Conservation (phyloP, 2,113 vertebrate species). For the Acanthisitta chloris region DNA sequence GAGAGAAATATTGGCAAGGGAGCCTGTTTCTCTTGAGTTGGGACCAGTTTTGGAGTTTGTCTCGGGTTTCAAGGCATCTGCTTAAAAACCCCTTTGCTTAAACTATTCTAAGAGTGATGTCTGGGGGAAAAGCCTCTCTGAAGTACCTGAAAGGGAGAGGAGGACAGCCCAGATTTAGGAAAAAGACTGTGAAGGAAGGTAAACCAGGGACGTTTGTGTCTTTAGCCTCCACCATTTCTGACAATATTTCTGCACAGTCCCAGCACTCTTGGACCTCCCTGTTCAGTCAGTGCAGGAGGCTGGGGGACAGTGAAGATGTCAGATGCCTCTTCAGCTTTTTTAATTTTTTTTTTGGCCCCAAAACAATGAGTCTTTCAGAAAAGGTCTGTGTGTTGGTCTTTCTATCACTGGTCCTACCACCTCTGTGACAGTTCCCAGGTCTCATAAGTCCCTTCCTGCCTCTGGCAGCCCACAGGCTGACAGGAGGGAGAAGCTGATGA, state of each 20-base stretch:
- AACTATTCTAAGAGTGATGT: background rate
- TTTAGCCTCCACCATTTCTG: background rate
- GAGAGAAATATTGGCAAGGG: background rate
- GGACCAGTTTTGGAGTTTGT: background rate
- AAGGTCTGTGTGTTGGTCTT: background rate
- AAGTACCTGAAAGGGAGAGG: background rate
- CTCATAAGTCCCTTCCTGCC: too few species aligned
- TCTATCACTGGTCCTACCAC: background rate
- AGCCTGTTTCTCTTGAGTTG: background rate
- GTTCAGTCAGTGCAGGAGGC: background rate
- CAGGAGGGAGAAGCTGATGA: background rate
- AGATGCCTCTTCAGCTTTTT: background rate
- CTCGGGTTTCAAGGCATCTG: slow-evolving; percentile 1
- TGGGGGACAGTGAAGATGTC: background rate
- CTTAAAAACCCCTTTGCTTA: background rate
- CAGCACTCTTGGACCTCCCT: accelerated
- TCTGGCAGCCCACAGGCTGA: background rate
- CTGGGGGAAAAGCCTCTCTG: background rate
- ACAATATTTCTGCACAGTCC: accelerated
- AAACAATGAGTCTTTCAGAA: background rate
- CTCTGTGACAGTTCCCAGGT: too few species aligned
- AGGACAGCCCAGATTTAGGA: background rate
- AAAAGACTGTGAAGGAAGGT: background rate
- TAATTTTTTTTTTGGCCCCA: accelerated
- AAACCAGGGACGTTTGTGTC: background rate